These are phyloP conservation scores for Phenacoccus solenopsis DNA, from an alignment of 1,140 invertebrate genomes.

Conservation along the genomic window DNA sequence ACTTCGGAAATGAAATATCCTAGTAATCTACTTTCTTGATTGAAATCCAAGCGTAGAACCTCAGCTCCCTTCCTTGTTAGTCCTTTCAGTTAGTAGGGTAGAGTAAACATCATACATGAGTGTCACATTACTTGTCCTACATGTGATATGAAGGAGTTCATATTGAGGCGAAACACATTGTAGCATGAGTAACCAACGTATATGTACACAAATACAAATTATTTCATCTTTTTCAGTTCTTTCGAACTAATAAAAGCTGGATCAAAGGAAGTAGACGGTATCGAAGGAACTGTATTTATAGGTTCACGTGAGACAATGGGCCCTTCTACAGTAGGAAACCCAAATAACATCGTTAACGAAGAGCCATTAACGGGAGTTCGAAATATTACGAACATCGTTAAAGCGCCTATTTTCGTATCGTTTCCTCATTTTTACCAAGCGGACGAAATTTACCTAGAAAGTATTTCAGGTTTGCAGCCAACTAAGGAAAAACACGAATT, in stretches of 20 bases:
- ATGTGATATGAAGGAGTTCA: no score
- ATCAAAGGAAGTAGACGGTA: neutral
- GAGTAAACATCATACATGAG: no score
- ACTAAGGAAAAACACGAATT: slow-evolving; percentile 42
- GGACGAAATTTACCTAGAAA: slow-evolving; percentile 42
- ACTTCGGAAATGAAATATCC: no score
- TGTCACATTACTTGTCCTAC: no score
- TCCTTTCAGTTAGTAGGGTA: no score
- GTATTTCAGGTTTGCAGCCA: slow-evolving; percentile 45
- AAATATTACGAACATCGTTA: slow-evolving; percentile 1
- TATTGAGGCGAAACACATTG: no score
- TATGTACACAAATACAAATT: neutral
- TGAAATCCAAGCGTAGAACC: no score
- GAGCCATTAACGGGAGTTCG: slow-evolving; percentile 11
- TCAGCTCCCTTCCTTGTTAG: no score
- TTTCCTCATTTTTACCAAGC: slow-evolving; percentile 57
- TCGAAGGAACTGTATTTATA: slow-evolving; percentile 11
- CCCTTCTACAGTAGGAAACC: neutral
- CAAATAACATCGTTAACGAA: neutral
- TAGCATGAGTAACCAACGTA: no score
- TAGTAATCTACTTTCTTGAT: no score
- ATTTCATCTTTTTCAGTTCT: slow-evolving; percentile 4
- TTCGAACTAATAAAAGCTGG: slow-evolving; percentile 5
- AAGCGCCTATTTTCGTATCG: slow-evolving; percentile 49
- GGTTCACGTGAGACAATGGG: neutral